Conservation (phyloP, 2,888 invertebrate species). For the Drosophila austrosaltans region DNA sequence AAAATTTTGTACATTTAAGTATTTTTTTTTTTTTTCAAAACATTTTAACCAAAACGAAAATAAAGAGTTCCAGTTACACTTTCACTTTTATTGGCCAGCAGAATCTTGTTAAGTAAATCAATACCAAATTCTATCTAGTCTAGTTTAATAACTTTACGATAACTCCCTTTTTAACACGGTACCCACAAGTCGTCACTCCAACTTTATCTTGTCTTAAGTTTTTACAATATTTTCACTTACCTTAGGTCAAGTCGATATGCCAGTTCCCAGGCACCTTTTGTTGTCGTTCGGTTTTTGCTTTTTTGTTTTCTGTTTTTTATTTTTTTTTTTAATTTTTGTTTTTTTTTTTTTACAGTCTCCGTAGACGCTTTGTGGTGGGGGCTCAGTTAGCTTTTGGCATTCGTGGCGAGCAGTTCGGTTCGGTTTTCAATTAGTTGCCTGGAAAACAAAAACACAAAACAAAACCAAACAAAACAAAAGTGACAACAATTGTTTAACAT, state of each 20-base stretch:
- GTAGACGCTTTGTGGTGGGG: slow-evolving; percentile 29
- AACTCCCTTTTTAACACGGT: not conserved
- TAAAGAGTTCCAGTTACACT: too few species aligned
- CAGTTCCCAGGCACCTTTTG: slow-evolving; percentile 43
- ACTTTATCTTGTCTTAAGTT: not conserved
- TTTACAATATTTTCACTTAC: slow-evolving; percentile 52
- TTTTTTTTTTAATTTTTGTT: slow-evolving; percentile 28
- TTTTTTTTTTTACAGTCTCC: slow-evolving; percentile 27
- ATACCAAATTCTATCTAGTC: not conserved
- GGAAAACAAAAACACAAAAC: not conserved
- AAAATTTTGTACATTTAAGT: too few species aligned
- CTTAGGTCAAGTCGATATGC: slow-evolving; percentile 58
- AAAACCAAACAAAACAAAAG: slow-evolving; percentile 39
- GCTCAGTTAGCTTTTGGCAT: slow-evolving; percentile 66
- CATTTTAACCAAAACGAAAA: too few species aligned
- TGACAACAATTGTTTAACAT: slow-evolving; percentile 19
- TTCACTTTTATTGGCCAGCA: too few species aligned
- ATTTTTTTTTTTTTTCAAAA: too few species aligned
- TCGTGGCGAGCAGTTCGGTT: slow-evolving; percentile 62
- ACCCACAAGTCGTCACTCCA: not conserved
- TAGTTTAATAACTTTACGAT: not conserved
- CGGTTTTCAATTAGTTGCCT: slow-evolving; percentile 7
- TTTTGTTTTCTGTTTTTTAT: slow-evolving; percentile 31
- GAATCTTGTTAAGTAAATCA: too few species aligned
- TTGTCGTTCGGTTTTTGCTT: not conserved